Base-by-base conservation (phyloP, 2,888 invertebrate species). In the Actias luna region DNA sequence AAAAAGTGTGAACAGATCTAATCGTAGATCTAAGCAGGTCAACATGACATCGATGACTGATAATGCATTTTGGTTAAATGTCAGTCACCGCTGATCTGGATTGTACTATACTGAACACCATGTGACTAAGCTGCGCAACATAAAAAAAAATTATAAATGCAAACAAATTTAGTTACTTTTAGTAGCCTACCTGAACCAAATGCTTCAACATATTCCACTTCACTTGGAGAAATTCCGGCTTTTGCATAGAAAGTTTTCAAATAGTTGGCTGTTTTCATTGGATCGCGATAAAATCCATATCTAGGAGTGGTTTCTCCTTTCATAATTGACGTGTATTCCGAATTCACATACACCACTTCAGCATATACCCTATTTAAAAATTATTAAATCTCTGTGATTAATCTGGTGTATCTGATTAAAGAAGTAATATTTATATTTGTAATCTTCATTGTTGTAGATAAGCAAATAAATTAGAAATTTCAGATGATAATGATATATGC, bases 171-270 rank as follows among this genome's bases (percentile, higher is more conserved):
- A 12, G 1, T 22, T 10, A 50, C 12, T 22, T 50, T 0, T 42
- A 68, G 16, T 33, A 27, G 27, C 29, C 5, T 69, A 73, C 95
- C 95, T 62, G 95, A 94, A 18, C 95, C 95, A 80, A 95, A 95
- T 33, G 95, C 95, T 80, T 96, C 96, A 31, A 96, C 89, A 75
- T 94, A 96, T 46, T 91, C 87, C 0, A 96, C 90, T 0, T 77
- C 71, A 25, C 80, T 75, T 0, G 95, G 95, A 50, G 94, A 82
- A 4, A 96, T 75, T 5, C 88, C 86, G 16, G 93, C 93, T 73
- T 95, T 94, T 0, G 84, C 73, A 76, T 96, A 96, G 59, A 87
- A 85, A 0, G 67, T 60, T n/a, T 72, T 70, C 1, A 84, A 63
- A 60, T 83, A 85, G 0, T 70, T 67, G 0, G 69, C 69, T 16